A percentile compares a stretch with the other conserved stretches of the same genome.
Conservation (phyloP, 2,797 vertebrate species). For the Numenius phaeopus region DNA sequence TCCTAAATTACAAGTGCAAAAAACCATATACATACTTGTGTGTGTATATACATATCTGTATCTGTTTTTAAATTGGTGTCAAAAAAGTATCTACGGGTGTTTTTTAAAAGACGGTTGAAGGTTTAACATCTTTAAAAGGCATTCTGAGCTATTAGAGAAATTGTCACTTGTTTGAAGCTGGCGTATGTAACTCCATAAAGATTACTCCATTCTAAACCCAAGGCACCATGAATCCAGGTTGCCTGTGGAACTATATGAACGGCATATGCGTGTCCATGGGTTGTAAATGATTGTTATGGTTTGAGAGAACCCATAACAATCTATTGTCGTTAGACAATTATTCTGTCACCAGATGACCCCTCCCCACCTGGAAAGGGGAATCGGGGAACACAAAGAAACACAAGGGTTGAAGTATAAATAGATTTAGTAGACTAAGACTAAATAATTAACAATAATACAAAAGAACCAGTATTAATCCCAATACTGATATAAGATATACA, state of each 20-base stretch:
- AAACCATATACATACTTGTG: neutral
- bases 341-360: too few species aligned
- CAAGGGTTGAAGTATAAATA: too few species aligned
- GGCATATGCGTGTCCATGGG: rapidly evolving
- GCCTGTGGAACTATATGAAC: neutral
- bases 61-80: neutral
- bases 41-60: too few species aligned
- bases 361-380: too few species aligned
- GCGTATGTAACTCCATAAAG: rapidly evolving
- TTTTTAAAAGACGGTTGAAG: neutral
- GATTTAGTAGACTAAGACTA: too few species aligned
- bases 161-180: neutral
- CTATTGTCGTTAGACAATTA: too few species aligned
- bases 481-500: too few species aligned
- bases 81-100: neutral
- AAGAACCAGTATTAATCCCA: too few species aligned
- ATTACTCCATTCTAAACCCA: neutral
- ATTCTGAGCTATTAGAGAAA: neutral
- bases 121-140: neutral
- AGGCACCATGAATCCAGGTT: rapidly evolving
- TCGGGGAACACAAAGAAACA: too few species aligned
- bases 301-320: too few species aligned
- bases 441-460: too few species aligned
- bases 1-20: neutral
- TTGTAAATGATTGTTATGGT: too few species aligned